Conservation (phyloP, 1,140 invertebrate species). For the Penaeus japonicus region DNA sequence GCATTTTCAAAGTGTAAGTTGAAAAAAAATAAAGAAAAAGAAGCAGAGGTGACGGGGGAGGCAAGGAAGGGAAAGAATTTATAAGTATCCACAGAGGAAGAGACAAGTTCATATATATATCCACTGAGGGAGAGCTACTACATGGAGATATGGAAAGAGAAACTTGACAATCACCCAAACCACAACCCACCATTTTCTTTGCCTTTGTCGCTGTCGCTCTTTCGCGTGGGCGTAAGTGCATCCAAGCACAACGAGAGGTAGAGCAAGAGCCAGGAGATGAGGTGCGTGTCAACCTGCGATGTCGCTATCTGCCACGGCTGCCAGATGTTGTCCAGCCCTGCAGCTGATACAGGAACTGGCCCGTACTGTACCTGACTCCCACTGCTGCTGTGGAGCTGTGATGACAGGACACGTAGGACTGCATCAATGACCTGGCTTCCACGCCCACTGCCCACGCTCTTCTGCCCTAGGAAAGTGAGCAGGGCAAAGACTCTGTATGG, state of each 20-base stretch:
- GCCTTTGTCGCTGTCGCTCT: slow-evolving; percentile 60
- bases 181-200: slow-evolving; percentile 53
- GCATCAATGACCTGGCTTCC: slow-evolving; percentile 62
- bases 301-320: slow-evolving; percentile 56
- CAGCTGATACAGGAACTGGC: not conserved
- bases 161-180: not conserved
- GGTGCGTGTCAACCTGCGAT: slow-evolving; percentile 70
- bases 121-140: too few species aligned
- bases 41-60: too few species aligned
- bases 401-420: slow-evolving; percentile 65
- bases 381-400: slow-evolving; percentile 62
- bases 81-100: too few species aligned
- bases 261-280: slow-evolving; percentile 81
- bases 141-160: too few species aligned
- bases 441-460: slow-evolving; percentile 69
- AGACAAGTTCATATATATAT: too few species aligned
- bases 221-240: slow-evolving; percentile 62
- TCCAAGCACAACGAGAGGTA: slow-evolving; percentile 81
- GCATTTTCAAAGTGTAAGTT: too few species aligned
- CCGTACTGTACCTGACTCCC: not conserved
- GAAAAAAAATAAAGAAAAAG: too few species aligned
- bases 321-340: slow-evolving; percentile 9
- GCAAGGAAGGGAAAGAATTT: too few species aligned
- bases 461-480: slow-evolving; percentile 84
- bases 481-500: slow-evolving; percentile 82